Evolutionary conservation across 92 coral and sea anemone genomes (phyloP), one percentile per base, ranked within the genome.

Genomic region (Heteractis magnifica): DNA sequence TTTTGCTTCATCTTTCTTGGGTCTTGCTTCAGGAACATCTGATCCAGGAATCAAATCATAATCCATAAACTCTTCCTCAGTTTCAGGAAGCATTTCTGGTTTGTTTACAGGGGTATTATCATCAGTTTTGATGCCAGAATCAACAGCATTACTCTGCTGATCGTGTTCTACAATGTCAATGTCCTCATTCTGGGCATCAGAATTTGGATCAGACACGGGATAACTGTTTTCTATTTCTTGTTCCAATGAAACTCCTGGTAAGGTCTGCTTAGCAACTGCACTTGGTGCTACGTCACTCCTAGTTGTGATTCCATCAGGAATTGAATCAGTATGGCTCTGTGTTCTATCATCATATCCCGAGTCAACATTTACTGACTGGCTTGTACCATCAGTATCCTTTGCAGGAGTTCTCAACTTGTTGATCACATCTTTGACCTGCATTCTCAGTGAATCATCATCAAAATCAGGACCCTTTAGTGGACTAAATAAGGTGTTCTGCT

Each of bases 341-440:
- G 23, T 10, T 23, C 73, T 21, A 4, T 68, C 73, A 11, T 68
- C 73, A 23, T 68, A 68, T 8, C 73, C 73, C 8, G 73, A 68
- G 73, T 68, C 73, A 0, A 48, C 14, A 68, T 68, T 68, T 7
- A 68, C 6, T 9, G 73, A 68, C 73, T 15, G 8, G n/a, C 71
- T 16, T 9, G 26, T 3, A 68, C 49, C 14, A 23, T 68, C 73
- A 23, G 20, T 16, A 68, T 68, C 49, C 6, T 11, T 26, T 12
- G 23, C 9, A 20, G 84, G 84, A 14, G 84, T 81, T 52, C 84
- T 65, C 34, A 81, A 70, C 5, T 58, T 81, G 15, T 23, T 68
- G 49, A 81, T n/a, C 6, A 81, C 84, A 1, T 81, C 84, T 3
- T 50, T 70, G 41, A 81, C 77, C 53, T 81, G 84, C 12, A 77